Evolutionary conservation across 2,797 vertebrate genomes (phyloP).

Genomic region (Lutra lutra): DNA sequence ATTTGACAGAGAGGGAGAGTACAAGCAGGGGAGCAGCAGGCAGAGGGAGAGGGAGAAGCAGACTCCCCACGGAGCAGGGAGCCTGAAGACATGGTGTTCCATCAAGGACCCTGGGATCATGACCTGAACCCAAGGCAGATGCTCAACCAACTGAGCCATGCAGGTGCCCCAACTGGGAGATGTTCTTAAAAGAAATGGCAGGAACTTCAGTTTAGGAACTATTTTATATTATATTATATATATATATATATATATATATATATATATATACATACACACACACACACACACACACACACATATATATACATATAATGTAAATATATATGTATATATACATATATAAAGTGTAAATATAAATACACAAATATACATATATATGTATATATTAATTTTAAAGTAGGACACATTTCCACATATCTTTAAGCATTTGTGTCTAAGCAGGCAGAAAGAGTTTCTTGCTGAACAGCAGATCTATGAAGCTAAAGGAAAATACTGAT

Average conservation of each 20-base stretch:
- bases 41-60: not conserved
- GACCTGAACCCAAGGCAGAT: not conserved
- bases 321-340: not conserved
- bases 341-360: too few relatives aligned
- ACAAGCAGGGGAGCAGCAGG: not conserved
- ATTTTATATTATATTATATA: not conserved
- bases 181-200: not conserved
- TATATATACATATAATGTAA: too few relatives aligned
- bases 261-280: too few relatives aligned
- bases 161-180: not conserved
- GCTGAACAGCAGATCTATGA: not conserved
- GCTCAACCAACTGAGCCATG: not conserved
- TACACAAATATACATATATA: too few relatives aligned
- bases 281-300: too few relatives aligned
- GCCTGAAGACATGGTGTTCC: not conserved
- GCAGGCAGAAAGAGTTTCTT: not conserved
- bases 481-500: not conserved
- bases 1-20: not conserved
- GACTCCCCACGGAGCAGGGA: not conserved
- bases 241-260: not conserved
- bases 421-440: not conserved
- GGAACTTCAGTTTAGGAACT: not conserved
- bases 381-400: not conserved
- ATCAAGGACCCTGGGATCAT: not conserved
- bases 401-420: not conserved